Percentiles rank a stretch among this genome's conserved stretches.
These are phyloP conservation scores for Drosophila pectinifera DNA, from an alignment of 1,140 invertebrate species.

Conservation along the genomic window DNA sequence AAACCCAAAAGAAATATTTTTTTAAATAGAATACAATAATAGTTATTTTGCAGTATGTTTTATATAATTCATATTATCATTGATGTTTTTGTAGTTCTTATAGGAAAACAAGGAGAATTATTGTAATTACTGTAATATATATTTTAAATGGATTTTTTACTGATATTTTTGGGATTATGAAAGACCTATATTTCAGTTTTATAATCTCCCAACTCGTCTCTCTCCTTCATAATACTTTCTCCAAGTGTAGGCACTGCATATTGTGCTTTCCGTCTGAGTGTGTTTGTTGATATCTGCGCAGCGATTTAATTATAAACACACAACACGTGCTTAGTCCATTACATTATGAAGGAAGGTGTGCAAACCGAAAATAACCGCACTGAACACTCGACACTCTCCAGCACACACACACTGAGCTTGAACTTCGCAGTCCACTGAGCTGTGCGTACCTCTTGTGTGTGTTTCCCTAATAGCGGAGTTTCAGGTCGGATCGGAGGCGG, in stretches of 20 bases:
- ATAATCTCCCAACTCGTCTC: background rate
- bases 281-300: conserved; percentile 61
- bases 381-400: conserved; percentile 10
- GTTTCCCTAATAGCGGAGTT: conserved; percentile 9
- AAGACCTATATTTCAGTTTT: background rate
- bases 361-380: conserved; percentile 69
- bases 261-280: conserved; percentile 34
- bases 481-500: conserved; percentile 26
- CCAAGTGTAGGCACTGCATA: conserved; percentile 2
- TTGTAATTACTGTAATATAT: background rate
- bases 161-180: background rate
- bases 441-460: conserved; percentile 26
- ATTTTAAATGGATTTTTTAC: background rate
- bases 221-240: too few species aligned
- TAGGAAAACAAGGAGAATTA: too few species aligned
- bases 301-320: conserved; percentile 81
- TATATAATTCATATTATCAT: too few species aligned
- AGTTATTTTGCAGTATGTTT: too few species aligned
- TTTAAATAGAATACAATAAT: too few species aligned
- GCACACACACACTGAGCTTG: conserved; percentile 23
- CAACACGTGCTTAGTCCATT: conserved; percentile 70
- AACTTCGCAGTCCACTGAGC: conserved; percentile 48
- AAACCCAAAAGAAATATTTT: too few species aligned
- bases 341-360: conserved; percentile 55
- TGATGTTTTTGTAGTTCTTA: too few species aligned